phyloP scores from a whole-genome alignment of 35 echinoderm and acorn worm genomes.

The Strongylocentrotus purpuratus region DNA sequence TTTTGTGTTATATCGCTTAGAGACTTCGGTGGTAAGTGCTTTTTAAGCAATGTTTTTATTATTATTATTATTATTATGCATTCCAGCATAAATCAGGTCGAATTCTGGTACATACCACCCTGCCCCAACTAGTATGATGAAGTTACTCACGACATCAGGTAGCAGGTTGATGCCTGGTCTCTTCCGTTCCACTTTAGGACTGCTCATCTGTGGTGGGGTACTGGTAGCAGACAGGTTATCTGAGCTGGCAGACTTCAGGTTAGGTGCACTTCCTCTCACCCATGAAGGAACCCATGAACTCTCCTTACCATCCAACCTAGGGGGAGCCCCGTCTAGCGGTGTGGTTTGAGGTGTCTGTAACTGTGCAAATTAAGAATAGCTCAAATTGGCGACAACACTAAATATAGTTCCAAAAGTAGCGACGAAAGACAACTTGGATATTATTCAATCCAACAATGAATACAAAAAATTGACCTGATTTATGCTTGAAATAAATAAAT shows the following conservation, averaged over 20 bases:
- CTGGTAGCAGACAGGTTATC: conserved; percentile 51
- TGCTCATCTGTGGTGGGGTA: conserved; percentile 68
- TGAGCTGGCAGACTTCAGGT: conserved; percentile 16
- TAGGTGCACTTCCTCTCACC: conserved; percentile 34
- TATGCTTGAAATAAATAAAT: no score
- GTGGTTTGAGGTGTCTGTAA: conserved; percentile 45
- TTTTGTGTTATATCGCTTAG: no score
- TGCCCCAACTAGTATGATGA: not conserved
- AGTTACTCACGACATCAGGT: conserved; percentile 85
- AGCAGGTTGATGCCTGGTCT: conserved; percentile 75
- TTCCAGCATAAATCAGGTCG: not conserved
- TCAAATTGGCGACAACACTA: no score
- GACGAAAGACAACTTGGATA: no score
- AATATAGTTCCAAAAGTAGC: no score
- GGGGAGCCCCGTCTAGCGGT: conserved; percentile 25
- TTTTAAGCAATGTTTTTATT: no score
- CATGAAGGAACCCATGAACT: conserved; percentile 62
- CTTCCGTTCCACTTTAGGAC: conserved; percentile 73
- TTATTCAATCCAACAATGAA: no score
- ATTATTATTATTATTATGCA: no score
- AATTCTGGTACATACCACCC: not conserved
- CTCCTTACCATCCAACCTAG: conserved; percentile 32
- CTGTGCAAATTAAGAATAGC: not conserved
- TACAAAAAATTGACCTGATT: no score
- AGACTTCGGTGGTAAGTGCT: no score